Conservation (phyloP, 2,888 invertebrate species). For the Mactromeris polynyma region DNA sequence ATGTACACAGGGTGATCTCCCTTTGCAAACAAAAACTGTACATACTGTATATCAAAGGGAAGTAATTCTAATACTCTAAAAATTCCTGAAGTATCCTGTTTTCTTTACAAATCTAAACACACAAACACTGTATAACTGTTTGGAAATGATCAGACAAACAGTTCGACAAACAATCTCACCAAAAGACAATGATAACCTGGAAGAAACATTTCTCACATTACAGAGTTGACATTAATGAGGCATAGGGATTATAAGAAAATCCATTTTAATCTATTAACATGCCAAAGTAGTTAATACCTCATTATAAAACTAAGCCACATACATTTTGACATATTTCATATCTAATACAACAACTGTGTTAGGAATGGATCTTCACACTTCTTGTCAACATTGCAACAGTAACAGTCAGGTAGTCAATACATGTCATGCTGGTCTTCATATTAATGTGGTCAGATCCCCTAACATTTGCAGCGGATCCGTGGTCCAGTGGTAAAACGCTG, state of each 20-base stretch:
- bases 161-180: not conserved
- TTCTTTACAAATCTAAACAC: slow-evolving; percentile 15
- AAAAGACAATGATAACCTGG: not conserved
- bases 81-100: not conserved
- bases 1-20: not conserved
- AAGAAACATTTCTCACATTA: not conserved
- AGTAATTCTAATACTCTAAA: not conserved
- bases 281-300: slow-evolving; percentile 6
- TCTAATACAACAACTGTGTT: not conserved
- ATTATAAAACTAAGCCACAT: not conserved
- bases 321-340: not conserved
- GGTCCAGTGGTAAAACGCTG: no score
- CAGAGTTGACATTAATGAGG: not conserved
- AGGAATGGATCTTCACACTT: not conserved
- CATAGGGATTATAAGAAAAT: not conserved
- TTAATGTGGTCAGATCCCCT: no score
- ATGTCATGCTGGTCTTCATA: no score
- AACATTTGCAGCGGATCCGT: no score
- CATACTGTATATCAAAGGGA: not conserved
- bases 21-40: not conserved
- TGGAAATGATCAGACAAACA: slow-evolving; percentile 1
- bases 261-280: slow-evolving; percentile 23
- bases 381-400: not conserved
- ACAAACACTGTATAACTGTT: not conserved
- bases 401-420: no score